Conservation (phyloP, 1,140 invertebrate species). For the Doryteuthis pealeii region DNA sequence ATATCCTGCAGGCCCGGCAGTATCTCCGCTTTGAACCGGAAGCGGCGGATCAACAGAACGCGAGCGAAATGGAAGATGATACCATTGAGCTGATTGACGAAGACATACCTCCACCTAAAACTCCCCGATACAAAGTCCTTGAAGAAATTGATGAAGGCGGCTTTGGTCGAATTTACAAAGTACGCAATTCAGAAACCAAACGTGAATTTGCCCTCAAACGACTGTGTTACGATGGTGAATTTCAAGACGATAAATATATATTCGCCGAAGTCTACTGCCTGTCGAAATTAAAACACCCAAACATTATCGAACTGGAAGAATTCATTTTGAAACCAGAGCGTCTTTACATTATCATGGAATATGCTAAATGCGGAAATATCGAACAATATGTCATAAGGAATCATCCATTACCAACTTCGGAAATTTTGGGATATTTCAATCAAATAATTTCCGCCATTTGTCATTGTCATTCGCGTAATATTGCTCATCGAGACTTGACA, state of each 20-base stretch:
- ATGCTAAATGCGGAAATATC: slow-evolving; percentile 34
- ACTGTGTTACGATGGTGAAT: slow-evolving; percentile 24
- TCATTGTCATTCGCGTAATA: slow-evolving; percentile 30
- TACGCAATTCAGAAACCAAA: not conserved
- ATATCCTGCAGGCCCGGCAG: too few species aligned
- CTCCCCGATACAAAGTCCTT: slow-evolving; percentile 22
- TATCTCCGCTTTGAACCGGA: too few species aligned
- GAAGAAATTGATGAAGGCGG: slow-evolving; percentile 34
- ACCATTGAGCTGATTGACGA: too few species aligned
- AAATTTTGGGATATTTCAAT: slow-evolving; percentile 18
- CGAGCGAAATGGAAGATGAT: too few species aligned
- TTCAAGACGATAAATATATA: slow-evolving; percentile 32
- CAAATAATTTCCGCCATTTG: slow-evolving; percentile 33
- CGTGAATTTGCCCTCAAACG: slow-evolving; percentile 32
- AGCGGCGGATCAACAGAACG: too few species aligned
- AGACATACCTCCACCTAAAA: too few species aligned
- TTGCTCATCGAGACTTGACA: slow-evolving; percentile 41
- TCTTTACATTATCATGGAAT: slow-evolving; percentile 39
- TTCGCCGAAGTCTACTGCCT: slow-evolving; percentile 35
- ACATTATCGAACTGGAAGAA: slow-evolving; percentile 32
- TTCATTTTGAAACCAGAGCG: slow-evolving; percentile 18
- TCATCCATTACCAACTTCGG: slow-evolving; percentile 12
- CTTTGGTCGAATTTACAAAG: slow-evolving; percentile 39
- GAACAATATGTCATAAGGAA: slow-evolving; percentile 23
- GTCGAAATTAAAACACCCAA: slow-evolving; percentile 25